phyloP scores from a whole-genome alignment of 2,797 vertebrate genomes.

The Trematomus bernacchii region DNA sequence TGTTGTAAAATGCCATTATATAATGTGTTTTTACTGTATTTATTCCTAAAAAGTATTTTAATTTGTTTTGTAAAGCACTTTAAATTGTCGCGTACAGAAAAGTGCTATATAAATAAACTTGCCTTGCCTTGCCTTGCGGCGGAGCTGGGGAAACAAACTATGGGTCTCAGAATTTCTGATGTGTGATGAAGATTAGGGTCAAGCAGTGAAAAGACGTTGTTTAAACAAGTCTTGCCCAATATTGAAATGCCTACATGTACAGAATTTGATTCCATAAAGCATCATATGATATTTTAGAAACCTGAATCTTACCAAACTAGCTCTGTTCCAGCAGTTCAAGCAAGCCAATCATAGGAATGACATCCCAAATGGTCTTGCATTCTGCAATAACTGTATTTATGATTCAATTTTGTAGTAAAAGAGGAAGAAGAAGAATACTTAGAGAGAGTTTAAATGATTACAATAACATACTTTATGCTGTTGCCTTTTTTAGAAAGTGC shows the following conservation, averaged over 20 bases:
- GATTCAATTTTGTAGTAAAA: neutral
- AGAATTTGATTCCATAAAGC: neutral
- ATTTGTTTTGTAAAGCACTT: too few relatives aligned
- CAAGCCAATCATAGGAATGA: neutral
- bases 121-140: too few relatives aligned
- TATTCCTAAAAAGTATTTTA: too few relatives aligned
- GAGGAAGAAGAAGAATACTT: neutral
- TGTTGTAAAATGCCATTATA: too few relatives aligned
- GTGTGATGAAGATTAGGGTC: neutral
- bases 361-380: neutral
- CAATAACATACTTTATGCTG: neutral
- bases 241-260: neutral
- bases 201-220: conserved; percentile 1
- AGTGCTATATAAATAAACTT: too few relatives aligned
- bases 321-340: neutral
- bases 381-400: neutral
- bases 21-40: too few relatives aligned
- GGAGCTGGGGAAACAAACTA: neutral
- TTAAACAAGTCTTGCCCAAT: neutral
- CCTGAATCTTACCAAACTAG: neutral
- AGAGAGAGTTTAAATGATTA: neutral
- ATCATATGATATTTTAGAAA: neutral
- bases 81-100: too few relatives aligned
- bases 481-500: conserved; percentile 1
- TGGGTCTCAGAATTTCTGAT: neutral